Evolutionary conservation across 2,797 vertebrate genomes (phyloP), one percentile per base, ranked within the genome.

Genomic region (Cercopithecus neglectus): DNA sequence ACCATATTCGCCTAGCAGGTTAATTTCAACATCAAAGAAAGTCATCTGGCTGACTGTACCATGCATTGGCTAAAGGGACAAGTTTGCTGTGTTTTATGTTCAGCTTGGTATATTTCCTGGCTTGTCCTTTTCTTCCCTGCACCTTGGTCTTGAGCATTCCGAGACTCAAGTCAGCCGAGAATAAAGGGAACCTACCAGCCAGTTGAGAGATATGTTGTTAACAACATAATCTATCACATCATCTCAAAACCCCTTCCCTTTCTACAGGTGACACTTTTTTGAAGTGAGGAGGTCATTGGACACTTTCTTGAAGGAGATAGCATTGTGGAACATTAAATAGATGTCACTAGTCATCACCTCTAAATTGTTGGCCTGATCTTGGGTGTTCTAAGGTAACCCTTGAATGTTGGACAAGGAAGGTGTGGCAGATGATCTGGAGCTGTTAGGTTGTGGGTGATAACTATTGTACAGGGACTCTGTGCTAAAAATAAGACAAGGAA

Each of bases 151-250:
- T 98, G 98, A 98, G 94, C 97, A 96, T 98, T 96, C 94, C 92
- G 97, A 98, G 95, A 94, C 97, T 99, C 99, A 80, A 80, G 96
- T 98, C 97, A 99, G 84, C 85, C 99, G 99, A 28, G 99, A 99
- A 95, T 99, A 99, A 98, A 99, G 99, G 59, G 99, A 99, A 98
- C 99, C 99, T 98, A 99, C 99, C 98, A 99, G 98, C 99, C 99
- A 99, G 98, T 99, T 99, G 79, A 99, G 99, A 0, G 99, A 99
- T 0, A 99, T 99, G 99, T 99, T 99, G 99, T 99, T 99, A 76
- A 99, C 98, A 30, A 99, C 98, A 98, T 99, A 99, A 92, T 99
- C 99, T 98, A 99, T 98, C 94, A 99, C 99, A 53, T 99, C 99
- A 98, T 99, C 99, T 98, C 99, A 92, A 93, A 99, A 99, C 74